phyloP scores from a whole-genome alignment of 2,113 vertebrate genomes.

The Elgaria multicarinata region DNA sequence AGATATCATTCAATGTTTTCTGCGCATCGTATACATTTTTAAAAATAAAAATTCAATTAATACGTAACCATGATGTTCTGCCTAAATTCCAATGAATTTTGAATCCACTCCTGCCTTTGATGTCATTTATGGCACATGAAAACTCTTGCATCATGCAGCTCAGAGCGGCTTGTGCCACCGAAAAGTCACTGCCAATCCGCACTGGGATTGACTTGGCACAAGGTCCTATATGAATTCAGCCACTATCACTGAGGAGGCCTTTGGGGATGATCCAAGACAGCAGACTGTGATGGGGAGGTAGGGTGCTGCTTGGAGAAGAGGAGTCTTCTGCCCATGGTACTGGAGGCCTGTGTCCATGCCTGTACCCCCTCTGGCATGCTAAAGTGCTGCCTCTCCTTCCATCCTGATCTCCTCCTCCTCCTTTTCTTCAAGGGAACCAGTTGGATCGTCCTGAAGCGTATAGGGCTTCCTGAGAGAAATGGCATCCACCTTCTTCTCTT shows the following conservation, averaged over 20 bases:
- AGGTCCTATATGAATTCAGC: not conserved
- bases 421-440: not conserved
- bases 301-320: not conserved
- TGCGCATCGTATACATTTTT: not conserved
- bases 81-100: not conserved
- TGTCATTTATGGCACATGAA: not conserved
- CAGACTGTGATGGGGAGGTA: not conserved
- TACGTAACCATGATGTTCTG: too few relatives aligned
- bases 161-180: not conserved
- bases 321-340: not conserved
- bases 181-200: not conserved
- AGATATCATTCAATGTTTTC: not conserved
- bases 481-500: slow-evolving; percentile 74
- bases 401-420: slow-evolving; percentile 37
- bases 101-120: not conserved
- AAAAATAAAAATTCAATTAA: too few relatives aligned
- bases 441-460: slow-evolving; percentile 25
- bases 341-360: not conserved
- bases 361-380: not conserved
- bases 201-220: not conserved
- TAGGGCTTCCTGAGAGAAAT: slow-evolving; percentile 77
- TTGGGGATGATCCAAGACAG: not conserved
- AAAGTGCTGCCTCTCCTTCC: slow-evolving; percentile 60
- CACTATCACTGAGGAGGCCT: not conserved
- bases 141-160: not conserved